Evolutionary conservation across 2,113 vertebrate species (phyloP).

Genomic region (Hucho hucho): DNA sequence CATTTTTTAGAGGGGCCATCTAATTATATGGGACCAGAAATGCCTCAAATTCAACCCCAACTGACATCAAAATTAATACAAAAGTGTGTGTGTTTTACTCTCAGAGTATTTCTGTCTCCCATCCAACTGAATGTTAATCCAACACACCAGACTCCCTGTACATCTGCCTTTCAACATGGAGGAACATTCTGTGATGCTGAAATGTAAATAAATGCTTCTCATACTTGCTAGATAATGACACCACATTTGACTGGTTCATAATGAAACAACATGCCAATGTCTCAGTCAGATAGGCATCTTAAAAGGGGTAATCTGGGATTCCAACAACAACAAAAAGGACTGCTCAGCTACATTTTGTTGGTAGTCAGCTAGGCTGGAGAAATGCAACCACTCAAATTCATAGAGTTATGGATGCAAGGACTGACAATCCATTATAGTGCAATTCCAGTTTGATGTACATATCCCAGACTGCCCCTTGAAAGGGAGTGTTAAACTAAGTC

Average conservation of each 20-base stretch:
- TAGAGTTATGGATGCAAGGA: no score
- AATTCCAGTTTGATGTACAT: not conserved
- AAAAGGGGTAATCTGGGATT: no score
- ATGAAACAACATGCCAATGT: not conserved
- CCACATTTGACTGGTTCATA: not conserved
- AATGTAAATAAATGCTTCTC: not conserved
- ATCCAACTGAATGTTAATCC: not conserved
- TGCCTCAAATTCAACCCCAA: not conserved
- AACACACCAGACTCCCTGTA: not conserved
- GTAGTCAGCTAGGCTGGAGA: no score
- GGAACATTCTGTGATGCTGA: not conserved
- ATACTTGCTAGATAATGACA: not conserved
- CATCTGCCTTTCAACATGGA: not conserved
- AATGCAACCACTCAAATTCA: no score
- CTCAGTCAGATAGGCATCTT: not conserved
- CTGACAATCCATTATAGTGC: not conserved
- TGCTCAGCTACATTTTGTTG: no score
- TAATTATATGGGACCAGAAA: not conserved
- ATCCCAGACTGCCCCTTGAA: not conserved
- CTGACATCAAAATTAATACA: not conserved
- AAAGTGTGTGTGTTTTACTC: not conserved
- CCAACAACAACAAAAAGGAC: no score
- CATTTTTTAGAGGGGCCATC: not conserved
- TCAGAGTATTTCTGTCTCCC: not conserved
- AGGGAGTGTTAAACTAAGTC: not conserved